These are phyloP conservation scores for Drosophila pseudoananassae DNA, from an alignment of 1,140 invertebrate species.

Conservation along the genomic window DNA sequence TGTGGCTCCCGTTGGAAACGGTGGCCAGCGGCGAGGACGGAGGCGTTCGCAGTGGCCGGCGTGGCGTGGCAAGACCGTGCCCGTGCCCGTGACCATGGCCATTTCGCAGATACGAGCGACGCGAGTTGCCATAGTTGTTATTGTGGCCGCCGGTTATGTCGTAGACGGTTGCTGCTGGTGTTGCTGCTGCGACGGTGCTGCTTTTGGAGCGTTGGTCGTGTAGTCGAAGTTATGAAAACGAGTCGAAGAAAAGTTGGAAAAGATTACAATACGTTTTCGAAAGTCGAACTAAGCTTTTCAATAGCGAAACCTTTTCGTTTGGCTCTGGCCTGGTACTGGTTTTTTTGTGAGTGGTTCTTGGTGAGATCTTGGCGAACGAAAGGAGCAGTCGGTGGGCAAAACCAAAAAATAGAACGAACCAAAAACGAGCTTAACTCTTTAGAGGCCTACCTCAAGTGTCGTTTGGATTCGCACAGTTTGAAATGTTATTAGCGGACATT, in stretches of 20 bases:
- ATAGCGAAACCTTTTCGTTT: conserved; percentile 3
- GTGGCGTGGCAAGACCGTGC: conserved; percentile 61
- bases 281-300: conserved; percentile 5
- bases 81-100: conserved; percentile 51
- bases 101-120: conserved; percentile 55
- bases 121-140: conserved; percentile 63
- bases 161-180: conserved; percentile 44
- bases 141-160: conserved; percentile 61
- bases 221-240: conserved; percentile 65
- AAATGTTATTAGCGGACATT: conserved; percentile 76
- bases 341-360: conserved; percentile 9
- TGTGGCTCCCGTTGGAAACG: conserved; percentile 70
- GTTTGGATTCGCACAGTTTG: conserved; percentile 47
- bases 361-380: conserved; percentile 30
- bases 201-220: conserved; percentile 15
- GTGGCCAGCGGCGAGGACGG: conserved; percentile 79
- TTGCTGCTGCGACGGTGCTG: conserved; percentile 40
- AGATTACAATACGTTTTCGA: conserved; percentile 64
- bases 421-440: conserved; percentile 27
- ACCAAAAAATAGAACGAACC: conserved; percentile 42
- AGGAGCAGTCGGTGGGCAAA: conserved; percentile 15
- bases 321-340: not conserved
- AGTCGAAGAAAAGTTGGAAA: conserved; percentile 74
- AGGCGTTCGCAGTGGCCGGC: conserved; percentile 77
- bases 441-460: conserved; percentile 33